A percentile compares a stretch with the other conserved stretches of the same genome.
Conservation (phyloP, 1,140 invertebrate species). For the Drosophila nasuta region DNA sequence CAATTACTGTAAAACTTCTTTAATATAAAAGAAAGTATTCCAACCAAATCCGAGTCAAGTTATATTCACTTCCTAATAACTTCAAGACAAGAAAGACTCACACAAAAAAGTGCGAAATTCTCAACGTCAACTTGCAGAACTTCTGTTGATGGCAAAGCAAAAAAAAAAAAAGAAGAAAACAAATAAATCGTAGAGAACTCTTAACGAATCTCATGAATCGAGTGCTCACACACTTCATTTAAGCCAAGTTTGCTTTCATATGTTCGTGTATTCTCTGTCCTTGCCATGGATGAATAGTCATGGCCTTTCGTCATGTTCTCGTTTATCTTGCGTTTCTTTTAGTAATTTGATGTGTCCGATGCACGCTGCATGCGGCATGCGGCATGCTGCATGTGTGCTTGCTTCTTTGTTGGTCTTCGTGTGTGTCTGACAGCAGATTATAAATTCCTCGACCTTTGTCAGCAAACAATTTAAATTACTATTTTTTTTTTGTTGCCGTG, state of each 20-base stretch:
- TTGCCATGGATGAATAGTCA: conserved; percentile 6
- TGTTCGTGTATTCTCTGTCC: not conserved
- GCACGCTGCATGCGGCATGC: conserved; percentile 17
- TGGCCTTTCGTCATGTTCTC: conserved; percentile 13
- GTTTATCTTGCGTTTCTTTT: conserved; percentile 28
- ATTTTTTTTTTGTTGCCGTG: conserved; percentile 24
- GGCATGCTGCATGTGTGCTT: no score
- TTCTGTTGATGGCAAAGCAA: conserved; percentile 1
- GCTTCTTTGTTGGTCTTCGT: not conserved
- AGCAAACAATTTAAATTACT: conserved; percentile 60
- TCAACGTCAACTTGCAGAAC: not conserved
- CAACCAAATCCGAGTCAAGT: not conserved
- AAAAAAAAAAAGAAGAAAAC: not conserved
- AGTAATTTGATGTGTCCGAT: conserved; percentile 33
- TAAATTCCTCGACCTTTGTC: conserved; percentile 54
- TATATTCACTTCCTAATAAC: conserved; percentile 1
- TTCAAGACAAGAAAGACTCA: not conserved
- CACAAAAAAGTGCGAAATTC: not conserved
- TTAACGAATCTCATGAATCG: conserved; percentile 5
- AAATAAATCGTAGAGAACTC: not conserved
- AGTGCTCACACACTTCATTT: not conserved
- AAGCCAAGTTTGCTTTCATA: conserved; percentile 5
- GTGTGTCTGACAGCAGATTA: conserved; percentile 55
- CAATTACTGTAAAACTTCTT: no score
- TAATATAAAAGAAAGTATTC: not conserved